Percentiles rank a stretch among this genome's conserved stretches.
Conservation (phyloP, 2,113 vertebrate genomes). For the Bettongia penicillata region DNA sequence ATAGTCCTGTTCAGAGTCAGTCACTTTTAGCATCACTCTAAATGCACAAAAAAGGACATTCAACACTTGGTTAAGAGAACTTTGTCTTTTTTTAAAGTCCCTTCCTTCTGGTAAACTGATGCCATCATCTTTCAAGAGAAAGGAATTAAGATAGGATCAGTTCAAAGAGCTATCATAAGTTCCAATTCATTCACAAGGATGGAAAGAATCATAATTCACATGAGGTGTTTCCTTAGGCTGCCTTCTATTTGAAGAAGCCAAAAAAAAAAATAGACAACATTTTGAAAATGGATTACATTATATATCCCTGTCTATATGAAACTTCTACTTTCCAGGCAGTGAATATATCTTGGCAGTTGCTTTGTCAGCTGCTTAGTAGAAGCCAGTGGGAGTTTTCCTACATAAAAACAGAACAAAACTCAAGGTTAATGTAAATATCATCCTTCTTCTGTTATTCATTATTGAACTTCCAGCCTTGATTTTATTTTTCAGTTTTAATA, state of each 20-base stretch:
- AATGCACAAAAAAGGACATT: slow-evolving; percentile 46
- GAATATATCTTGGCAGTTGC: rapidly evolving
- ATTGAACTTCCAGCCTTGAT: background rate
- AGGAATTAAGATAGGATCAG: slow-evolving; percentile 32
- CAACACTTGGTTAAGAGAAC: background rate
- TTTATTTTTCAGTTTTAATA: background rate
- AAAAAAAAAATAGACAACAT: background rate
- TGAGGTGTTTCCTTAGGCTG: background rate
- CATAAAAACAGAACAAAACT: background rate
- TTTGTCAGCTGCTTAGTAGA: background rate
- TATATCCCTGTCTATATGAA: background rate
- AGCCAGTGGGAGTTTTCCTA: background rate
- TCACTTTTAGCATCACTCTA: background rate
- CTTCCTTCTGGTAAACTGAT: slow-evolving; percentile 29
- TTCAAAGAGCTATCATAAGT: background rate
- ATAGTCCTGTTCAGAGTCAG: background rate
- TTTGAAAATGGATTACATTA: background rate
- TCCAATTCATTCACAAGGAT: slow-evolving; percentile 26
- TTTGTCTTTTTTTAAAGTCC: background rate
- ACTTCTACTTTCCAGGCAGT: background rate
- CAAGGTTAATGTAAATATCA: background rate
- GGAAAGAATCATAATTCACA: background rate
- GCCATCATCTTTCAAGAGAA: background rate
- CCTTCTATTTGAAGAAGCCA: background rate
- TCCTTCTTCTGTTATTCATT: background rate